Conservation (phyloP, 2,797 vertebrate species). For the Nyctibius grandis region DNA sequence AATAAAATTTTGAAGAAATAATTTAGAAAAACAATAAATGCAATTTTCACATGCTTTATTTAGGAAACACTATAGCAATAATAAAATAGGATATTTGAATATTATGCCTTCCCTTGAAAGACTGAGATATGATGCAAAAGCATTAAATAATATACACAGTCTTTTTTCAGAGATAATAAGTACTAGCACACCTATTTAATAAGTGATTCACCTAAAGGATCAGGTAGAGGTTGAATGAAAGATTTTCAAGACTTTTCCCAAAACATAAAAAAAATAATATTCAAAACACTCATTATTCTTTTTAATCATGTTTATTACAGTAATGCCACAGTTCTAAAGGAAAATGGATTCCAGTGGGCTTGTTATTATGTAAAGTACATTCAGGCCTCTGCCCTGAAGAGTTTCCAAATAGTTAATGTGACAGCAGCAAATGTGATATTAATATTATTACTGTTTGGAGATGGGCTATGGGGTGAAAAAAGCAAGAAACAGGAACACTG, state of each 20-base stretch:
- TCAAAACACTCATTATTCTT: not conserved
- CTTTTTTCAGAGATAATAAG: not conserved
- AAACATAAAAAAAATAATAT: too few species aligned
- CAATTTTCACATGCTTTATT: not conserved
- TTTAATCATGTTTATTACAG: not conserved
- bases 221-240: not conserved
- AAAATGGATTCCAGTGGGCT: not conserved
- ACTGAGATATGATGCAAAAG: not conserved
- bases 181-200: not conserved
- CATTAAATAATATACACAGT: not conserved
- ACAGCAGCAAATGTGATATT: not conserved
- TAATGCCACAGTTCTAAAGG: not conserved
- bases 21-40: not conserved
- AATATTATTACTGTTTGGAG: not conserved
- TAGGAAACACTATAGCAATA: not conserved
- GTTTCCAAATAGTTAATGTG: not conserved
- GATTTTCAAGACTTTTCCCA: not conserved
- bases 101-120: not conserved
- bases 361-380: not conserved
- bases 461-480: accelerated
- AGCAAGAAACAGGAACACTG: not conserved
- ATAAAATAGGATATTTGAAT: not conserved
- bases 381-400: not conserved
- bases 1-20: not conserved
- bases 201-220: not conserved